Base-by-base conservation (phyloP, 2,888 invertebrate genomes). In the Temnothorax ravouxi region DNA sequence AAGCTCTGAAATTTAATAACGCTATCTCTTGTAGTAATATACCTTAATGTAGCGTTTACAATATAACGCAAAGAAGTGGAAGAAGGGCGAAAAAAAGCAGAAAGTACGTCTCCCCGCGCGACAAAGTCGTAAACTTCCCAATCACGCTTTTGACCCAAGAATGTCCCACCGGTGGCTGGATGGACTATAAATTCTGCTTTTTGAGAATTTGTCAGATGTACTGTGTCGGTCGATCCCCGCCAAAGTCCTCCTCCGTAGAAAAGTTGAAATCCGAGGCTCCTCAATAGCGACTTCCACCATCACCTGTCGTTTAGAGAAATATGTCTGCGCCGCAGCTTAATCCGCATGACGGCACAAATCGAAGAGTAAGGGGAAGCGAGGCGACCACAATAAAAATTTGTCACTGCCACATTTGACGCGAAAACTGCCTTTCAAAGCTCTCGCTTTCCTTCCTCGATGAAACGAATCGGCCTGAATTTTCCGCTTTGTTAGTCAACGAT, bases 361-460 rank as follows among this genome's bases (percentile, higher is more conserved):
- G 76, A 76, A 29, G 44, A 67, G 67, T 8, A 29, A 69, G 75
- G 69, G 52, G 62, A 29, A 71, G 81, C 82, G 47, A 77, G 11
- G n/a, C 21, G 77, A 64, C 84, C 86, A 94, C 94, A 94, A 94
- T 94, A 92, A 91, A 93, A 94, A 94, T 94, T 94, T 94, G 94
- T 94, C 94, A 91, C 91, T 93, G 88, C 88, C 86, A 87, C 89
- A 93, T 93, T 94, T 94, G 94, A 94, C 94, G 94, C 94, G 94
- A 92, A 93, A 94, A 93, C 91, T 91, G 86, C 86, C 90, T 89
- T 89, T 91, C 85, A 92, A 92, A 87, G 80, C 84, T 44, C 52
- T 67, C 66, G 56, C 3, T 77, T 69, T 47, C 71, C 52, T n/a
- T 50, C 47, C 75, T 9, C 62, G 72, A 61, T 25, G 69, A 34